Base-by-base conservation (phyloP, 2,113 vertebrate genomes). In the Ciconia maguari region DNA sequence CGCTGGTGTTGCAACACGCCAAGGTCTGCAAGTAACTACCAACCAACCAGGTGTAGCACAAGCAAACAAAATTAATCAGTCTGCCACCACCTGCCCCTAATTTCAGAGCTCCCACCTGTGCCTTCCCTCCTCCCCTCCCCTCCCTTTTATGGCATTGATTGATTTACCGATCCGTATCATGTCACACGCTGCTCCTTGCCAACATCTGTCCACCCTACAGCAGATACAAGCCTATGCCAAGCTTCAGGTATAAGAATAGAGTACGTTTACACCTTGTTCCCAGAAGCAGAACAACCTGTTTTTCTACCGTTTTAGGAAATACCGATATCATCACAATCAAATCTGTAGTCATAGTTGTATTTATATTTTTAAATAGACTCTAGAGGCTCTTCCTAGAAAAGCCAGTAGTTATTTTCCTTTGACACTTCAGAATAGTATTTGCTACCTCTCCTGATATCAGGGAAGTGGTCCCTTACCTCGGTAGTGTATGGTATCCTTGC, bases 401-500 rank as follows among this genome's bases (percentile, higher is more conserved):
- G 36, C 52, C 57, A 83, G 3, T 0, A 42, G 51, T 49, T 71
- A 14, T 18, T 69, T 83, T 58, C 21, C 60, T 22, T 20, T 12
- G 49, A 62, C 26, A 29, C 5, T 20, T 52, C 19, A 49, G 48
- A 57, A 16, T 4, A 26, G 15, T 48, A 65, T n/a, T 57, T 80
- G 18, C 42, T 62, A 11, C n/a, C 57, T n/a, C 42, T 60, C 15
- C 46, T 30, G 76, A 9, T 22, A 6, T 1, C 2, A 22, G 32
- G 30, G 46, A 71, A 34, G 62, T 0, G 0, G 62, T 41, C 46
- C 34, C 61, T 97, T 98, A 99, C 99, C 99, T 99, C 99, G 0
- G 99, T 99, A 49, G 99, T 98, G 77, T 99, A 99, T 3, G 99
- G 99, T 27, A 99, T 98, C 97, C 99, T 99, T 88, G 99, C 99